phyloP scores from a whole-genome alignment of 2,888 invertebrate species.

The Agrochola lychnidis region DNA sequence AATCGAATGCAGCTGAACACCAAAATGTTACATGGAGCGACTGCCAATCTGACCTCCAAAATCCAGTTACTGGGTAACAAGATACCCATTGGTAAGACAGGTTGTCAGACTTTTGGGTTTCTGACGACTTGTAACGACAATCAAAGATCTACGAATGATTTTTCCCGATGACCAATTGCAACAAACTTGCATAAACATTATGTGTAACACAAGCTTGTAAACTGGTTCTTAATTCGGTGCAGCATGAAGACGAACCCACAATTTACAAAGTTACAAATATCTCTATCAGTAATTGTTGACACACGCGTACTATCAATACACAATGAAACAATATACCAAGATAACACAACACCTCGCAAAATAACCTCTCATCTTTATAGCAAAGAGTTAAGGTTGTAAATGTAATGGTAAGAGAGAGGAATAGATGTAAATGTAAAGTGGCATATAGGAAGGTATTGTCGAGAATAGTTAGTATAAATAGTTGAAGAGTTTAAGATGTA shows the following conservation, averaged over 20 bases:
- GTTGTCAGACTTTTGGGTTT: neutral
- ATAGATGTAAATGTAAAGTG: constrained; percentile 43
- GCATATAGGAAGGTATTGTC: constrained; percentile 70
- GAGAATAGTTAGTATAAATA: constrained; percentile 81
- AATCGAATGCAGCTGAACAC: too few relatives aligned
- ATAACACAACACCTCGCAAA: constrained; percentile 1
- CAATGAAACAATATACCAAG: constrained; percentile 53
- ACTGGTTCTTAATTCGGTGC: constrained; percentile 34
- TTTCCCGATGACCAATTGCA: neutral
- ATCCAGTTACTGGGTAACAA: too few relatives aligned
- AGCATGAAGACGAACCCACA: constrained; percentile 42
- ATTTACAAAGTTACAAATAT: constrained; percentile 41
- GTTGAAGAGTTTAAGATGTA: constrained; percentile 68
- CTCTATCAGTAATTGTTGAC: constrained; percentile 64
- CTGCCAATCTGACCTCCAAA: too few relatives aligned
- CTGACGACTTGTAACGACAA: neutral
- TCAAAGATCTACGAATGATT: neutral
- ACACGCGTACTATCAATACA: constrained; percentile 60
- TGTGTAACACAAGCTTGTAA: neutral
- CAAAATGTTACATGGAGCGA: too few relatives aligned
- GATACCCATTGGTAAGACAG: neutral
- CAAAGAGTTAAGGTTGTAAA: constrained; percentile 35
- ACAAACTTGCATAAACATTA: neutral
- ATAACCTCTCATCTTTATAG: constrained; percentile 11
- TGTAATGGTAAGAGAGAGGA: constrained; percentile 16